Evolutionary conservation across 30 jellyfish, hydroid and myxozoan species (phyloP).

Genomic region (Cassiopea xamachana): DNA sequence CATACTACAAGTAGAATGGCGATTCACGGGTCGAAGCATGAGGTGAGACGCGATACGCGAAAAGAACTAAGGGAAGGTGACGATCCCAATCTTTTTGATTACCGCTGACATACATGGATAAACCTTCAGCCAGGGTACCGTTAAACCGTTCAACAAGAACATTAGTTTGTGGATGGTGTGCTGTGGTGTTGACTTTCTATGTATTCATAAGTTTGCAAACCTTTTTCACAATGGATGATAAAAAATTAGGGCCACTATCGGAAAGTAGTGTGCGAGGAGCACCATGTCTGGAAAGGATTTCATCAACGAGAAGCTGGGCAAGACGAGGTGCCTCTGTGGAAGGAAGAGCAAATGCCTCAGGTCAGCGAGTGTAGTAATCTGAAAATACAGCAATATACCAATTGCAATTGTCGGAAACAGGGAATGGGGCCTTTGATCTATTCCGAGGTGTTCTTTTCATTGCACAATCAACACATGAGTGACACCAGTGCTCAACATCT

Average conservation of each 20-base stretch:
- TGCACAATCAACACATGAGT: constrained; percentile 60
- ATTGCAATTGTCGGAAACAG: constrained; percentile 22
- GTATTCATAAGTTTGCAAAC: constrained; percentile 18
- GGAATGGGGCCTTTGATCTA: constrained; percentile 39
- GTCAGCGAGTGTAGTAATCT: constrained; percentile 42
- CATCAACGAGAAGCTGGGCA: constrained; percentile 50
- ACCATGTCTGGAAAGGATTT: constrained; percentile 27
- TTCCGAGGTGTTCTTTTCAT: constrained; percentile 51
- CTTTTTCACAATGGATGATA: constrained; percentile 12
- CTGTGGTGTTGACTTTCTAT: constrained; percentile 22
- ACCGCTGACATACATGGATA: too few species aligned
- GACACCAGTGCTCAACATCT: constrained; percentile 73
- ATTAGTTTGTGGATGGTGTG: constrained; percentile 54
- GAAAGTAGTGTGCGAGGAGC: constrained; percentile 58
- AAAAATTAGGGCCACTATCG: constrained; percentile 27
- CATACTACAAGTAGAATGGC: too few species aligned
- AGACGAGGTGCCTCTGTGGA: constrained; percentile 38
- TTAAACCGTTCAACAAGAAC: constrained; percentile 56
- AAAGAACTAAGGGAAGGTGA: too few species aligned
- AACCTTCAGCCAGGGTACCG: constrained; percentile 29
- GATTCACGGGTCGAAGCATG: too few species aligned
- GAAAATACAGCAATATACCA: constrained; percentile 28
- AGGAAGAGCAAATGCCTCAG: constrained; percentile 46
- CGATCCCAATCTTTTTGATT: too few species aligned
- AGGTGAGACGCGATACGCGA: too few species aligned